phyloP scores from a whole-genome alignment of 1,140 invertebrate genomes.

The Drosophila truncata region DNA sequence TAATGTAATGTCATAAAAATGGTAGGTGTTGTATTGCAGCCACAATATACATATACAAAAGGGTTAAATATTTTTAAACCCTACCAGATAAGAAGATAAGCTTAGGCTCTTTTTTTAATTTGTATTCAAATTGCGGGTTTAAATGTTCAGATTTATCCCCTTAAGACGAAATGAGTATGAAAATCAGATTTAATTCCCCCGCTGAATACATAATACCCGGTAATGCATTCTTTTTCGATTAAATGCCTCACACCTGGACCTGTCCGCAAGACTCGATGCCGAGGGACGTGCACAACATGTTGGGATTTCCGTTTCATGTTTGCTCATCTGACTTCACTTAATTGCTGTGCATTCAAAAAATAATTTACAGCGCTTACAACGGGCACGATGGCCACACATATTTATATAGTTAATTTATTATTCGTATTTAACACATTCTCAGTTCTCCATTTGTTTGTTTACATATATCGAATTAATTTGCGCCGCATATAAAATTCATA shows the following conservation, averaged over 20 bases:
- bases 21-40: not conserved
- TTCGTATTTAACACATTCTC: conserved; percentile 60
- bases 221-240: conserved; percentile 25
- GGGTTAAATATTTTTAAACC: not conserved
- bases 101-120: conserved; percentile 1
- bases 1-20: not conserved
- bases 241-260: conserved; percentile 29
- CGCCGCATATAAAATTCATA: conserved; percentile 49
- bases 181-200: conserved; percentile 8
- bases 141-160: not conserved
- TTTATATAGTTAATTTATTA: conserved; percentile 67
- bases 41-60: not conserved
- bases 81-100: too few species aligned
- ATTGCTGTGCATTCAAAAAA: conserved; percentile 50
- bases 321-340: conserved; percentile 56
- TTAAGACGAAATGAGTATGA: conserved; percentile 12
- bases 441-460: conserved; percentile 25
- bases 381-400: conserved; percentile 20
- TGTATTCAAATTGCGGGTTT: not conserved
- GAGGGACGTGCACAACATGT: conserved; percentile 47
- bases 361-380: conserved; percentile 46
- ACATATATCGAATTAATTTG: conserved; percentile 53
- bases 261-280: conserved; percentile 11
- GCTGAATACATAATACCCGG: conserved; percentile 28
- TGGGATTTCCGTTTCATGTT: conserved; percentile 57